Percentiles rank a stretch among this genome's conserved stretches.
These are phyloP conservation scores for Atherinosoma microstoma DNA, from an alignment of 2,797 vertebrate species.

Conservation along the genomic window DNA sequence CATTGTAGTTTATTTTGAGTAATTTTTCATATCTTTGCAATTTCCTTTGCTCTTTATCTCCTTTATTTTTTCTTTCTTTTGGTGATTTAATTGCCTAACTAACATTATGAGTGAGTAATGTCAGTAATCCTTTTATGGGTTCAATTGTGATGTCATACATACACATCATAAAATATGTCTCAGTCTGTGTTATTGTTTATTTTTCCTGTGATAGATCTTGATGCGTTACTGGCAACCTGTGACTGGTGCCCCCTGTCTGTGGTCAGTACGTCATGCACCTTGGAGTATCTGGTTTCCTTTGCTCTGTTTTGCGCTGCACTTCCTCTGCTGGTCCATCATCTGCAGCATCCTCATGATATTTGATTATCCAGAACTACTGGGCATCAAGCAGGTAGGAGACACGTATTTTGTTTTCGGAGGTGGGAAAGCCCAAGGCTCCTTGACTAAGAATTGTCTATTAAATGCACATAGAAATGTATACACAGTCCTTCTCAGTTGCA, in stretches of 20 bases:
- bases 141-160: neutral
- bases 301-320: constrained; percentile 89
- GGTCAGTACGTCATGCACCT: constrained; percentile 85
- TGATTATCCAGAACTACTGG: constrained; percentile 91
- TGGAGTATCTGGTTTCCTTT: constrained; percentile 91
- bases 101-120: neutral
- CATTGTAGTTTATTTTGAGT: neutral
- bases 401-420: neutral
- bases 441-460: neutral
- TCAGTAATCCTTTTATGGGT: neutral
- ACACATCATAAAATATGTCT: neutral
- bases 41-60: neutral
- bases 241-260: constrained; percentile 88
- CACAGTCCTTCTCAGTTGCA: neutral
- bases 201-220: constrained; percentile 79
- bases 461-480: neutral
- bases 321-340: constrained; percentile 92
- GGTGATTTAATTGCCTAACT: neutral
- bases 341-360: constrained; percentile 92
- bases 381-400: constrained; percentile 89
- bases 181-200: neutral
- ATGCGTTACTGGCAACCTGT: constrained; percentile 89
- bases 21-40: neutral
- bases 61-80: neutral
- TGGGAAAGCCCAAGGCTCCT: neutral